phyloP scores from a whole-genome alignment of 1,140 invertebrate species.

The Monomorium pharaonis region DNA sequence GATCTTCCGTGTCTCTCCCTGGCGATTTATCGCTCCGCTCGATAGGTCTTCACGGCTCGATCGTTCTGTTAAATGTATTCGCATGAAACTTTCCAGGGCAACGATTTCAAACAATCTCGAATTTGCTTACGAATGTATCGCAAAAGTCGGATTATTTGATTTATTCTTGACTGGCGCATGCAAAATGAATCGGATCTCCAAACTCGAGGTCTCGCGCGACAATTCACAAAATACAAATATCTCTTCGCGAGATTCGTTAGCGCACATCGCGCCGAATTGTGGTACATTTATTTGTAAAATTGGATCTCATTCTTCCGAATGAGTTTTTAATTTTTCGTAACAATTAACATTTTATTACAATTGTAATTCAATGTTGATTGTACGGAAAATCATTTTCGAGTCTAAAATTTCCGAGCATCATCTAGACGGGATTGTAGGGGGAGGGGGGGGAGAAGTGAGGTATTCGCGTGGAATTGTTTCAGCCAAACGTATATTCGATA shows the following conservation, averaged over 20 bases:
- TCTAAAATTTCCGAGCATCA: background rate
- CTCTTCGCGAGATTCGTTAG: background rate
- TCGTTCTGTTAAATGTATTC: slow-evolving; percentile 42
- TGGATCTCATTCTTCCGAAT: background rate
- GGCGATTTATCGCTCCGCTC: slow-evolving; percentile 41
- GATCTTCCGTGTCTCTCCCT: background rate
- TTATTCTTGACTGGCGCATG: background rate
- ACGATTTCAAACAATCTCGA: slow-evolving; percentile 12
- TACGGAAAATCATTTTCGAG: background rate
- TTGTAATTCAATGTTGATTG: background rate
- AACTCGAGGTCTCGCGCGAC: background rate
- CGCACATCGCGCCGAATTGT: background rate
- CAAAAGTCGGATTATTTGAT: slow-evolving; percentile 11
- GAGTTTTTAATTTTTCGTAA: background rate
- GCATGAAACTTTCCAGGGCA: background rate
- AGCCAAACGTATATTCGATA: background rate
- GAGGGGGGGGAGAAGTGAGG: background rate
- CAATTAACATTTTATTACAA: too few species aligned
- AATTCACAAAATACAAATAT: background rate
- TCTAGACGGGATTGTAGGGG: background rate
- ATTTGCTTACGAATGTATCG: slow-evolving; percentile 28
- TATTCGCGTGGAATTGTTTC: slow-evolving; percentile 13
- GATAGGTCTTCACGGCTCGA: slow-evolving; percentile 38
- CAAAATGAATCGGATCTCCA: background rate
- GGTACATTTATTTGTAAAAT: background rate